Evolutionary conservation across 2,888 invertebrate genomes (phyloP), one percentile per base, ranked within the genome.

Genomic region (Artemia sinica): DNA sequence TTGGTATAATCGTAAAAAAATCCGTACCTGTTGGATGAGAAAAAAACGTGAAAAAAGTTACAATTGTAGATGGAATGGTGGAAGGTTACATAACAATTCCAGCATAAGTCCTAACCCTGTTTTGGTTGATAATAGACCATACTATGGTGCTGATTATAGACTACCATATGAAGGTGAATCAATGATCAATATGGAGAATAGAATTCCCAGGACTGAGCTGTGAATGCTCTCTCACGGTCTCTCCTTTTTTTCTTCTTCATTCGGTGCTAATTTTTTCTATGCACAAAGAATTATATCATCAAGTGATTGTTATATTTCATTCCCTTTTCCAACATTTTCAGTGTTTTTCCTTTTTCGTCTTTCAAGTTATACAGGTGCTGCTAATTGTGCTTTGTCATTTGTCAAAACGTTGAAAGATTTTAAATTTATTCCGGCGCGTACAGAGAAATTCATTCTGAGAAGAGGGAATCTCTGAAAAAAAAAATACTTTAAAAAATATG

Each of bases 191-290:
- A 50, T 70, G 69, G 68, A 70, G 18, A 68, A 68, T 58, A 68
- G 51, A 49, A 41, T 70, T 28, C 70, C 70, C 14, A 65, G 70
- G 28, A 70, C 70, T 50, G 70, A 70, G 58, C 68, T 70, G 11
- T 70, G 58, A 28, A 18, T n/a, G 14, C 10, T 58, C n/a, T 10
- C 63, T 28, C 63, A 28, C 10, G n/a, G 9, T 2, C 12, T 8
- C 28, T 14, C 14, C 28, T n/a, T 58, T n/a, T 58, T n/a, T n/a
- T 58, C 14, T 28, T 58, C 8, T 58, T 58, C 14, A 8, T 58
- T 28, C 63, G 28, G 63, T 58, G 63, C 28, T 10, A 41, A 41
- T 41, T 41, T 41, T 41, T 41, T 41, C 3, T 41, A 2, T 41
- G 41, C 41, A 41, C 41, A 41, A 41, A 41, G 18, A 41, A 41